Evolutionary conservation across 2,797 vertebrate species (phyloP).

Genomic region (Tiaroga cobitis): DNA sequence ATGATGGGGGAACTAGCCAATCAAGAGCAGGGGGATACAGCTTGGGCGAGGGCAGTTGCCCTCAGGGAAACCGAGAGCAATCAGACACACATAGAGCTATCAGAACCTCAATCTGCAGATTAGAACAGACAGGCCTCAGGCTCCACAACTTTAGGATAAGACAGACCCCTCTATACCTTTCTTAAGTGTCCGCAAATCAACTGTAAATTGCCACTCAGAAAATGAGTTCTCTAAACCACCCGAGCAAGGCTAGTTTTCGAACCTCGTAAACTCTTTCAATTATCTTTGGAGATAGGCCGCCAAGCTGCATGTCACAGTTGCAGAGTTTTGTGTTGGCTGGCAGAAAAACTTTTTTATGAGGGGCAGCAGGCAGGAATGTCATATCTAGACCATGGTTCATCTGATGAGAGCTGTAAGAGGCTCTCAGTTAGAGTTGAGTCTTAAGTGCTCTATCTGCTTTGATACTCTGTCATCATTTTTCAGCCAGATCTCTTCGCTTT

Average conservation of each 20-base stretch:
- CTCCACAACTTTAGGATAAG: slow-evolving; percentile 41
- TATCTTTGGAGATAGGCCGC: slow-evolving; percentile 40
- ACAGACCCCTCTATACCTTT: slow-evolving; percentile 36
- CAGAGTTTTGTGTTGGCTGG: slow-evolving; percentile 25
- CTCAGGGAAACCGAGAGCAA: slow-evolving; percentile 45
- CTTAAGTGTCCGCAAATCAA: slow-evolving; percentile 63
- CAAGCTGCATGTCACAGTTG: slow-evolving; percentile 9
- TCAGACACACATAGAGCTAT: slow-evolving; percentile 56
- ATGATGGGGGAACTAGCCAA: slow-evolving; percentile 27
- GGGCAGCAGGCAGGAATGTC: slow-evolving; percentile 19
- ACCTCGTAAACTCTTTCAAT: slow-evolving; percentile 55
- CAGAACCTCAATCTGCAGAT: slow-evolving; percentile 59
- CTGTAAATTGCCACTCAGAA: slow-evolving; percentile 61
- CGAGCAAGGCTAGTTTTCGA: slow-evolving; percentile 39
- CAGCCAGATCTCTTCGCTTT: slow-evolving; percentile 35
- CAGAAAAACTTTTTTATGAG: slow-evolving; percentile 27
- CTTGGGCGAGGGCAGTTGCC: background rate
- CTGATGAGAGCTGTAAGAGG: slow-evolving; percentile 38
- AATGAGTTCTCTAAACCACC: slow-evolving; percentile 51
- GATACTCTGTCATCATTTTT: slow-evolving; percentile 49
- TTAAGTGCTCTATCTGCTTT: slow-evolving; percentile 56
- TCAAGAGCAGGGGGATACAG: slow-evolving; percentile 17
- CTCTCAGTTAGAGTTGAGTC: slow-evolving; percentile 51
- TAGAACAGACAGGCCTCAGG: slow-evolving; percentile 53
- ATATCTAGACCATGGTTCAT: slow-evolving; percentile 40